Conservation (phyloP, 2,113 vertebrate species). For the Xenus cinereus region DNA sequence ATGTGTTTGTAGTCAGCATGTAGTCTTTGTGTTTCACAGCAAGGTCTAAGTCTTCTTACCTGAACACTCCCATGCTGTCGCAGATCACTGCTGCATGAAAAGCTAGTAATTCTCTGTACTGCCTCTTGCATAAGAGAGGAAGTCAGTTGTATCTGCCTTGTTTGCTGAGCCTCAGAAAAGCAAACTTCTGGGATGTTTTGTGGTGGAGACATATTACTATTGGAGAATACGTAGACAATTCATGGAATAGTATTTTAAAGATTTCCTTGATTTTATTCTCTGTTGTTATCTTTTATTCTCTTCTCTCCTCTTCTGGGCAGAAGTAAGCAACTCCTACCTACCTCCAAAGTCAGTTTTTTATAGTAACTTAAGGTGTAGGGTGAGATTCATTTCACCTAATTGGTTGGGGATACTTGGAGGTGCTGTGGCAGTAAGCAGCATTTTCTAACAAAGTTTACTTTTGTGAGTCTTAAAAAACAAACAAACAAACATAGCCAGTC, state of each 20-base stretch:
- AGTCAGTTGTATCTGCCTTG: neutral
- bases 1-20: neutral
- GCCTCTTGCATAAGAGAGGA: neutral
- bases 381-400: neutral
- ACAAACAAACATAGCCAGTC: neutral
- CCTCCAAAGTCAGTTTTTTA: neutral
- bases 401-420: neutral
- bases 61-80: accelerated
- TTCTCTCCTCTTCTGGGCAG: neutral
- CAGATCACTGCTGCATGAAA: neutral
- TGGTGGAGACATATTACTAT: neutral
- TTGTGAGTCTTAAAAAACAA: neutral
- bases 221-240: neutral
- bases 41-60: neutral
- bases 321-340: neutral
- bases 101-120: neutral
- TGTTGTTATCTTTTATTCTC: neutral
- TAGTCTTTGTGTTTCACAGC: neutral
- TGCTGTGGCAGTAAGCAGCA: neutral
- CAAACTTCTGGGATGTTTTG: neutral
- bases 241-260: neutral
- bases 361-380: neutral
- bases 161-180: neutral
- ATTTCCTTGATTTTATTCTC: neutral
- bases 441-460: neutral